These are phyloP conservation scores for Crocuta crocuta DNA, from an alignment of 2,113 vertebrate genomes.

Conservation along the genomic window DNA sequence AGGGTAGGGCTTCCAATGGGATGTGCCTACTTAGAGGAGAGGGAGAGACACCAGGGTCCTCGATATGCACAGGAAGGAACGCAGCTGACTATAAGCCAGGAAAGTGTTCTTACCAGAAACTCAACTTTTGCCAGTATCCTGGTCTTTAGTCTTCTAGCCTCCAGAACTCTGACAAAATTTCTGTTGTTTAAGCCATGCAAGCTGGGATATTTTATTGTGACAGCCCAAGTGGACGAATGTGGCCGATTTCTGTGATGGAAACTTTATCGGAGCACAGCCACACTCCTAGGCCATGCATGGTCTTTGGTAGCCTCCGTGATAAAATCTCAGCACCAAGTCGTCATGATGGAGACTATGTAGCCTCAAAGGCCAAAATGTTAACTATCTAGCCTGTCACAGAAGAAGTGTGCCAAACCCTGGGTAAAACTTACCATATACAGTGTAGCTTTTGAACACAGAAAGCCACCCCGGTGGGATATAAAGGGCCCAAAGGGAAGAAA, in stretches of 20 bases:
- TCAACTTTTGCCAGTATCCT: not conserved
- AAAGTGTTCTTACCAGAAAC: not conserved
- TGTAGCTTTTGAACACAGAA: not conserved
- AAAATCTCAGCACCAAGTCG: not conserved
- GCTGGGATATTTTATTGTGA: not conserved
- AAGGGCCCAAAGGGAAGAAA: not conserved
- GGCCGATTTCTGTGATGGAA: not conserved
- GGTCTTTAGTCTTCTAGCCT: not conserved
- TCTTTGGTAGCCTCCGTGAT: not conserved
- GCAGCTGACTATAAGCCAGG: not conserved
- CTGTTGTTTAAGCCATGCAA: not conserved
- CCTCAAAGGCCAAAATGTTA: not conserved
- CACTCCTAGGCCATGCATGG: not conserved
- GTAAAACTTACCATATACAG: not conserved
- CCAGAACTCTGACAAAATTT: not conserved
- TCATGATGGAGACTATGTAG: not conserved
- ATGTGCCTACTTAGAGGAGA: not conserved
- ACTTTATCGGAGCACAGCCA: not conserved
- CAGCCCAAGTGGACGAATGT: not conserved
- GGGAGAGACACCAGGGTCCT: not conserved
- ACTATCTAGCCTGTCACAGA: not conserved
- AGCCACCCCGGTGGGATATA: not conserved
- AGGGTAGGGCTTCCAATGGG: not conserved
- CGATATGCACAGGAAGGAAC: not conserved
- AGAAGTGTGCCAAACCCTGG: not conserved